These are phyloP conservation scores for Leptinotarsa haldemani DNA, from an alignment of 2,888 invertebrate genomes.

Conservation along the genomic window DNA sequence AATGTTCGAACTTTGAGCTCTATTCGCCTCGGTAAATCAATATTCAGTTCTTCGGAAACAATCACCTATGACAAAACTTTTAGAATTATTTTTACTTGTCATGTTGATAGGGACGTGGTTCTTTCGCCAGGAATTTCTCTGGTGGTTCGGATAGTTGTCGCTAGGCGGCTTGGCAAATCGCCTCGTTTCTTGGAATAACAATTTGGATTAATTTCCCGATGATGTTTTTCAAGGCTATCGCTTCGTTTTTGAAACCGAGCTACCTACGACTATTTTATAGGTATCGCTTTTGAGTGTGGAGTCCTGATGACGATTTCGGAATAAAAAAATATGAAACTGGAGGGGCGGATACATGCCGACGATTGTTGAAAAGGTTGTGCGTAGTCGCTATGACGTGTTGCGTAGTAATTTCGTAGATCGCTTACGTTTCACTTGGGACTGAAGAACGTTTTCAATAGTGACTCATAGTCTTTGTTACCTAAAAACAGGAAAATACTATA, in stretches of 20 bases:
- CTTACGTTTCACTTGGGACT: conserved; percentile 17
- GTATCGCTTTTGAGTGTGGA: not conserved
- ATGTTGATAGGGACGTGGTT: conserved; percentile 63
- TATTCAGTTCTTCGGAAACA: conserved; percentile 46
- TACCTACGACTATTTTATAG: not conserved
- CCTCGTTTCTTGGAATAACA: conserved; percentile 52
- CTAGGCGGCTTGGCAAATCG: conserved; percentile 58
- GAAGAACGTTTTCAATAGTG: conserved; percentile 14
- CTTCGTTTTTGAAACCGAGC: conserved; percentile 22
- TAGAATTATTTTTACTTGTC: conserved; percentile 64
- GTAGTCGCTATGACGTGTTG: conserved; percentile 9
- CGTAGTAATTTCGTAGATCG: conserved; percentile 13
- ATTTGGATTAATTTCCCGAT: conserved; percentile 62
- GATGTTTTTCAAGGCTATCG: conserved; percentile 60
- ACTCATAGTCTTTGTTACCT: conserved; percentile 1
- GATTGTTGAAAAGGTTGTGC: conserved; percentile 17
- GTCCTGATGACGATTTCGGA: not conserved
- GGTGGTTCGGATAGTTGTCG: conserved; percentile 60
- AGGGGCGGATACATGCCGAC: conserved; percentile 3
- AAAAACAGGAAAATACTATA: conserved; percentile 8
- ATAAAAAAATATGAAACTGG: not conserved
- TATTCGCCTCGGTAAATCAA: conserved; percentile 45
- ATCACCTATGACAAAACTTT: conserved; percentile 58
- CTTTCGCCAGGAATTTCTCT: conserved; percentile 64
- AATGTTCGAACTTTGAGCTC: conserved; percentile 55